Base-by-base conservation (phyloP, 2,797 vertebrate species). In the Anableps anableps region DNA sequence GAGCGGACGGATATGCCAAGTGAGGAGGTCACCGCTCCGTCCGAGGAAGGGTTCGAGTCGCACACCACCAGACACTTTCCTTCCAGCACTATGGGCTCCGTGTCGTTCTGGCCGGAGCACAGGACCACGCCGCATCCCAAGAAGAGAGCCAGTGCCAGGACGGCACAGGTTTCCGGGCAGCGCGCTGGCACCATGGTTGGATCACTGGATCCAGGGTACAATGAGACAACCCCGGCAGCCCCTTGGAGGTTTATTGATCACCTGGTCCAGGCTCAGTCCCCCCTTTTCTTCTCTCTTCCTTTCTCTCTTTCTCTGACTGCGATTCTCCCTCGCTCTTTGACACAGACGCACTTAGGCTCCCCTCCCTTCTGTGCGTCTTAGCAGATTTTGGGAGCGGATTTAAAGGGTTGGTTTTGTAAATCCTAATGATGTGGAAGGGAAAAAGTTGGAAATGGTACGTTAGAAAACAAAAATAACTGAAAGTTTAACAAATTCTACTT, bases 61-160 rank as follows among this genome's bases (percentile, higher is more conserved):
- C 98, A 99, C 84, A 99, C 98, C 92, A 99, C 98, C 75, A 99
- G 95, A 94, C 98, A 99, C 91, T 99, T 99, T 71, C 98, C 98
- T 89, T 99, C 98, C 86, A 99, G 94, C 80, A 99, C 98, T 92
- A 99, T 99, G 90, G 98, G 98, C 88, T 99, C 98, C 74, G 98
- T 99, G 88, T 99, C 98, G 89, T 99, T 99, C 95, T 98, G 98
- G 79, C 97, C 97, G 85, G 94, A 90, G 92, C 95, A 96, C 71
- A 92, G 74, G 84, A 83, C 94, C 83, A 93, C 90, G 83, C 94
- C 91, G 88, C 93, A 95, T 94, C 97, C 95, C 93, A 98, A 88
- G 88, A 98, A 94, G 83, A 98, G 93, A 76, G 88, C 90, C 86
- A 96, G 90, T 85, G 96, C 96, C 96, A 97, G 94, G 92, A 96